Percentiles rank a stretch among this genome's conserved stretches.
Conservation (phyloP, 1,140 invertebrate genomes). For the Liolophura sinensis region DNA sequence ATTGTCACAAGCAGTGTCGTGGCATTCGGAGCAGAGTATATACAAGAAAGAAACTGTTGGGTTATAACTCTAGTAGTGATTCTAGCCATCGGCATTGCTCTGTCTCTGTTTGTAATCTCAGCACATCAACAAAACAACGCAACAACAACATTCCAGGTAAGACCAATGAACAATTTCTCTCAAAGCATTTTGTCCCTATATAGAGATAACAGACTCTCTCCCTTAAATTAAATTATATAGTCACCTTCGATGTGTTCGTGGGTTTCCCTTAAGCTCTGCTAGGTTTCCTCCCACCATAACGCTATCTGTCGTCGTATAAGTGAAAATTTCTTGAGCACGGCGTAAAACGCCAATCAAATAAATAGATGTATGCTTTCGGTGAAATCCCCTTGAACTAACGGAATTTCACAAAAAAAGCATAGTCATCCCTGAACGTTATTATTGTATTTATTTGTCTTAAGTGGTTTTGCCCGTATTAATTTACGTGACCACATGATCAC, state of each 20-base stretch:
- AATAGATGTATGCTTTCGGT: too few relatives aligned
- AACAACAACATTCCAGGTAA: constrained; percentile 7
- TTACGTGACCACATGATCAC: too few relatives aligned
- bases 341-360: too few relatives aligned
- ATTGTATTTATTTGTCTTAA: too few relatives aligned
- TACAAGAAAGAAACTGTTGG: constrained; percentile 1
- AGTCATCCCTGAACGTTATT: not conserved
- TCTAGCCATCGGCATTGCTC: not conserved
- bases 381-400: not conserved
- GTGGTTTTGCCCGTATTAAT: too few relatives aligned
- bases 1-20: not conserved
- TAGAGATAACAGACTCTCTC: not conserved
- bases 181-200: not conserved
- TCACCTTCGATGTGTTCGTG: not conserved
- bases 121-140: constrained; percentile 2
- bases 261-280: not conserved
- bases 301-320: too few relatives aligned
- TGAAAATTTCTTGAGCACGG: not conserved
- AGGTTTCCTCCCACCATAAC: too few relatives aligned
- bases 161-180: not conserved
- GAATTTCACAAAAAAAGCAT: not conserved
- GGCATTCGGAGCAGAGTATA: not conserved
- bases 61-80: not conserved
- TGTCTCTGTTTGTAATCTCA: not conserved
- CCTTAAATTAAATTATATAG: not conserved